These are phyloP conservation scores for Spodoptera litura DNA, from an alignment of 1,140 invertebrate species.

Conservation along the genomic window DNA sequence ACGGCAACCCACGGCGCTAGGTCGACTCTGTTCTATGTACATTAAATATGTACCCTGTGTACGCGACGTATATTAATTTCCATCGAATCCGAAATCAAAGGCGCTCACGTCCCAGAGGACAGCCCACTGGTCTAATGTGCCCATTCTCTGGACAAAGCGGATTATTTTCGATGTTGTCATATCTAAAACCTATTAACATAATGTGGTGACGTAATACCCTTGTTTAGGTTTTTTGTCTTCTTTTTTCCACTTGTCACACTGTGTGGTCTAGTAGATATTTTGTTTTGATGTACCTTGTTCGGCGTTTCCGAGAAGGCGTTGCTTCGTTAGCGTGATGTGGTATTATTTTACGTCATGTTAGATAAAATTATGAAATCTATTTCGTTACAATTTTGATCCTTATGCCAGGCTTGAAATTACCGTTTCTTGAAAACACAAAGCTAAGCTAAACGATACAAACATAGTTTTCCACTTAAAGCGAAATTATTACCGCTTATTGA, in stretches of 20 bases:
- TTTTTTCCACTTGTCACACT: constrained; percentile 63
- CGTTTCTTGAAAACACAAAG: constrained; percentile 53
- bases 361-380: constrained; percentile 58
- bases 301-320: constrained; percentile 57
- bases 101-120: constrained; percentile 66
- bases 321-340: constrained; percentile 44
- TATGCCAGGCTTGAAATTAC: constrained; percentile 1
- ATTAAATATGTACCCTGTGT: constrained; percentile 62
- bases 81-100: constrained; percentile 83
- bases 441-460: constrained; percentile 55
- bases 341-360: constrained; percentile 52
- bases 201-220: constrained; percentile 72
- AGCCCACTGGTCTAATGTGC: constrained; percentile 67
- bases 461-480: constrained; percentile 62
- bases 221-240: constrained; percentile 67
- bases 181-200: constrained; percentile 78
- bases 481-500: constrained; percentile 77
- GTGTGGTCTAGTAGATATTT: constrained; percentile 67
- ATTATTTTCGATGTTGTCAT: constrained; percentile 81
- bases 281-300: constrained; percentile 53
- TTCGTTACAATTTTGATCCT: constrained; percentile 42
- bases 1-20: constrained; percentile 29
- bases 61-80: constrained; percentile 74
- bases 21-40: constrained; percentile 38
- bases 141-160: constrained; percentile 79